These are phyloP conservation scores for Saguinus midas DNA, from an alignment of 2,113 vertebrate species.

Conservation along the genomic window DNA sequence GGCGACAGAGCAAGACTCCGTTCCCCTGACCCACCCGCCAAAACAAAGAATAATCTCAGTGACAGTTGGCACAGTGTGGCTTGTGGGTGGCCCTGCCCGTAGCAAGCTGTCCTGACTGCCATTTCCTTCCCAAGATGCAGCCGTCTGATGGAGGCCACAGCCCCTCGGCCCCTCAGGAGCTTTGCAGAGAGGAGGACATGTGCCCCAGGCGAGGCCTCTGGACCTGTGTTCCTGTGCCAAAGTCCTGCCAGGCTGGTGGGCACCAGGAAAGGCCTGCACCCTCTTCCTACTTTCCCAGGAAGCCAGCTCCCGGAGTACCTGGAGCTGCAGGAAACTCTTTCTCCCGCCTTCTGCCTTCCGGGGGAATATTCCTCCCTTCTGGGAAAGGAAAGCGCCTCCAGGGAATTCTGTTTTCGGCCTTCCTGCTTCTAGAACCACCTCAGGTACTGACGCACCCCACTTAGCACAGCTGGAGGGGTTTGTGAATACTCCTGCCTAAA, in stretches of 20 bases:
- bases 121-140: slow-evolving; percentile 78
- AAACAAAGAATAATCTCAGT: background rate
- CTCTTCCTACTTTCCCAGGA: background rate
- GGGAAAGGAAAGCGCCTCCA: background rate
- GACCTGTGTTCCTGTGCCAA: background rate
- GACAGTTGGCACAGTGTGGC: no score
- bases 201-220: slow-evolving; percentile 2
- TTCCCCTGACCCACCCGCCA: rapidly evolving
- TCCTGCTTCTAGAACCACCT: background rate
- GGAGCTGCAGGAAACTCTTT: background rate
- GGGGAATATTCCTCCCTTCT: background rate
- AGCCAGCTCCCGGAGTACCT: background rate
- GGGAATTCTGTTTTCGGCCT: background rate
- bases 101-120: slow-evolving; percentile 43
- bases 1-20: no score
- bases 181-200: background rate
- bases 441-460: background rate
- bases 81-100: background rate
- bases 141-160: slow-evolving; percentile 73
- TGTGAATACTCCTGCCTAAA: background rate
- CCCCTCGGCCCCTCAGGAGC: background rate
- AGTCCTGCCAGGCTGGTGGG: background rate
- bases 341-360: background rate
- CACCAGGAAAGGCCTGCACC: background rate
- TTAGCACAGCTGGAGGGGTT: background rate